Evolutionary conservation across 2,888 invertebrate genomes (phyloP), one percentile per base, ranked within the genome.

Genomic region (Oligia fasciuncula): DNA sequence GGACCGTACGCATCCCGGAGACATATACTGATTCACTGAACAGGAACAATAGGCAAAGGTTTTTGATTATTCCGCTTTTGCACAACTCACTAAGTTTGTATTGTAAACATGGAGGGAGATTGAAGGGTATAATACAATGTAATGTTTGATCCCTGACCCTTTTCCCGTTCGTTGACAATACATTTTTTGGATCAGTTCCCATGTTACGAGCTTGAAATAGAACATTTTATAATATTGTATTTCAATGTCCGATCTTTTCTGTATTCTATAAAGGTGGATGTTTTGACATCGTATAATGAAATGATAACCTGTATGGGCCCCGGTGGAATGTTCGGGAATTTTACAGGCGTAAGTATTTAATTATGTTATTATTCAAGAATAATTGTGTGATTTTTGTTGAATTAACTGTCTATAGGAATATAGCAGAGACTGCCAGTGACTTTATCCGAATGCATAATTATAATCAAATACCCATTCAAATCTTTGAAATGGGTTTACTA

Each of bases 291-390:
- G 2, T 97, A 96, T 84, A 97, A 96, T 87, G 97, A 97, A 92
- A 96, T 97, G 95, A 93, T 97, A 43, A 95, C 96, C 4, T 96
- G 95, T 85, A 97, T 97, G 96, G 97, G 97, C 2, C 95, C 96
- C 1, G 97, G 97, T 17, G 97, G 97, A 3, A 96, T 97, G 95
- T 97, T 97, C 84, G 97, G 97, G 5, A 96, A 96, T 85, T 97
- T 96, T 70, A 94, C 95, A 14, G 96, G 96, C 23, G 96, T 96
- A 90, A 94, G 94, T 92, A 57, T 0, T 5, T 35, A 17, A 17
- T 46, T 71, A n/a, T 75, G 13, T 29, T n/a, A 57, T 57, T 60
- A 51, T 29, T 60, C 2, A 49, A 40, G 2, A 51, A 23, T 0
- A 29, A 8, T 76, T n/a, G 13, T 19, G 11, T 63, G 4, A 5